phyloP scores from a whole-genome alignment of 2,113 vertebrate species.

The Rhinichthys klamathensis region DNA sequence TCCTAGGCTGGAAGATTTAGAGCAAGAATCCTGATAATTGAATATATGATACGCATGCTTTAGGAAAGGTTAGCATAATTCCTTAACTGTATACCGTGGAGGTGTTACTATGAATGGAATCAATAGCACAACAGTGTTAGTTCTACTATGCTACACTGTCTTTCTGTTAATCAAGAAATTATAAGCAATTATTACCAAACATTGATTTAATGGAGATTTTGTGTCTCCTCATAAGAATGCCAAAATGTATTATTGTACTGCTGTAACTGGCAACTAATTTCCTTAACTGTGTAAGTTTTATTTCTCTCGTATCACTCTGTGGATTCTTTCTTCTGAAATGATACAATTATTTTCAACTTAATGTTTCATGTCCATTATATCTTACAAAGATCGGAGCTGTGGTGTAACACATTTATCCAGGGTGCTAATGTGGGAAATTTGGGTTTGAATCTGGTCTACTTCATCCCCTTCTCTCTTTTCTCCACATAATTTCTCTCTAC shows the following conservation, averaged over 20 bases:
- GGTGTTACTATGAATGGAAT: not conserved
- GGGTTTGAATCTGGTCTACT: not conserved
- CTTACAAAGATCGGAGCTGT: not conserved
- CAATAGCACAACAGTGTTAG: not conserved
- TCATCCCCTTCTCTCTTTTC: not conserved
- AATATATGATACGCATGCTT: not conserved
- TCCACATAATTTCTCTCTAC: too few relatives aligned
- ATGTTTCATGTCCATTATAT: too few relatives aligned
- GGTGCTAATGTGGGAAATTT: not conserved
- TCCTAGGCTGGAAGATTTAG: conserved; percentile 47
- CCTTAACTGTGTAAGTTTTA: not conserved
- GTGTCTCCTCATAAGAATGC: not conserved
- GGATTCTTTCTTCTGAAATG: not conserved
- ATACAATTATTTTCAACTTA: not conserved
- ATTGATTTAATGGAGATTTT: not conserved
- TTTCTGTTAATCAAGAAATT: not conserved
- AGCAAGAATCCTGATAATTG: conserved; percentile 34
- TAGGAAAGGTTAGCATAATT: conserved; percentile 2
- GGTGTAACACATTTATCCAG: not conserved
- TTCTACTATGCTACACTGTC: not conserved
- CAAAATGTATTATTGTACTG: not conserved
- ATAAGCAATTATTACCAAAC: not conserved
- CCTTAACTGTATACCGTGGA: not conserved
- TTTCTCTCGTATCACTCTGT: not conserved
- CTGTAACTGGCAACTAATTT: not conserved